phyloP scores from a whole-genome alignment of 2,888 invertebrate species.

The Sphinx pinastri region DNA sequence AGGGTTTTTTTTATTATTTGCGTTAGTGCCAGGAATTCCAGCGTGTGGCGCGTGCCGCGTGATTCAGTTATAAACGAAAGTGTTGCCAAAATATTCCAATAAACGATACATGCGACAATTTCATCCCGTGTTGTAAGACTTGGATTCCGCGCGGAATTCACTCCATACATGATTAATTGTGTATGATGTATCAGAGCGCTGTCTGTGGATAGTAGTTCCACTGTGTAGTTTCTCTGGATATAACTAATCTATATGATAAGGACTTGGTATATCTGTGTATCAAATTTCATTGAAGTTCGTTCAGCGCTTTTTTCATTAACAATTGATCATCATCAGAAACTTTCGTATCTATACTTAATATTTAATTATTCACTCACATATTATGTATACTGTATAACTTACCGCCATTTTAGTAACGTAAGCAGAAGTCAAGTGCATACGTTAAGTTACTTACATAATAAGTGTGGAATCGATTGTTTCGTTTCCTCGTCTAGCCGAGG shows the following conservation, averaged over 20 bases:
- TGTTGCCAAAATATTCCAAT: slow-evolving; percentile 26
- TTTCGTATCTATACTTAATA: no score
- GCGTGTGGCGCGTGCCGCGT: slow-evolving; percentile 3
- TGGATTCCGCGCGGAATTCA: not conserved
- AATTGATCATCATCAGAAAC: no score
- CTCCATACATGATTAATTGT: not conserved
- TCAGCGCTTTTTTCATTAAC: no score
- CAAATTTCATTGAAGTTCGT: no score
- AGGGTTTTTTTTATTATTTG: slow-evolving; percentile 17
- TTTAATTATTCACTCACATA: no score
- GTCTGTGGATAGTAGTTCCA: no score
- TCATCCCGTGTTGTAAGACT: not conserved
- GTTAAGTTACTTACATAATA: not conserved
- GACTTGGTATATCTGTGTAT: no score
- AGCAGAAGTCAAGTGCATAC: not conserved
- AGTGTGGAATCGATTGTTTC: not conserved
- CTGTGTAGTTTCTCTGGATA: no score
- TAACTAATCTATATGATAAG: no score
- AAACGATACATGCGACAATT: slow-evolving; percentile 9
- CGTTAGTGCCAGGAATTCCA: slow-evolving; percentile 22
- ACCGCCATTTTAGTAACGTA: not conserved
- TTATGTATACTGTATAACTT: no score
- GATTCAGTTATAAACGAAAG: slow-evolving; percentile 27
- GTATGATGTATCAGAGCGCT: not conserved
- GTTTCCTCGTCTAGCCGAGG: slow-evolving; percentile 12